Evolutionary conservation across 2,113 vertebrate species (phyloP), one percentile per base, ranked within the genome.

Genomic region (Triplophysa siluroides): DNA sequence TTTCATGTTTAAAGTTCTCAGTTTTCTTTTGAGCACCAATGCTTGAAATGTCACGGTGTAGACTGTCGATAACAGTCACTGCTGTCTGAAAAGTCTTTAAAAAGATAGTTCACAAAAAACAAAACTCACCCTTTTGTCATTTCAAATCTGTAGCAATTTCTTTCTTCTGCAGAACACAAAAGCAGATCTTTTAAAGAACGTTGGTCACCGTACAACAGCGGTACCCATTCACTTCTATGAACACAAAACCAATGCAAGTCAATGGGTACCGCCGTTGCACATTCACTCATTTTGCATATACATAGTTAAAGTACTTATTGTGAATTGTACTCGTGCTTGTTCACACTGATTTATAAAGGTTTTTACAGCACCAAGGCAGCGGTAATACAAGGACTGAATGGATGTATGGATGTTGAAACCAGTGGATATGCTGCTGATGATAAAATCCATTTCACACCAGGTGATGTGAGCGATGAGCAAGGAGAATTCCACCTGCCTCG

Each of bases 1-100:
- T 89, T 88, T 88, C 87, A 82, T 85, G 85, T 92, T 90, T 88
- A 87, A 89, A 84, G 85, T 91, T 88, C 92, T 92, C 86, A 84
- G 88, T 89, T 86, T 90, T 76, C 80, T 78, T 81, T 75, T 85
- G 83, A 86, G 84, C 83, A 65, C 4, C 60, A 83, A 83, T 90
- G 86, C 85, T 84, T 78, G 82, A 86, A 85, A 85, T 89, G 86
- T 87, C 87, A 86, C 78, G 69, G 72, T 77, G 88, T 72, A 83
- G 47, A 38, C 58, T 74, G 50, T 66, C 83, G 88, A 84, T 70
- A n/a, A 75, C 79, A 78, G 85, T 81, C 89, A 91, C 45, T 84
- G 83, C 86, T 87, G 85, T 87, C 70, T 81, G 50, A 54, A 29
- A 24, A 29, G 29, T 29, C 29, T 29, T 29, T 29, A 29, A 29